Evolutionary conservation across 1,140 invertebrate genomes (phyloP), one percentile per base, ranked within the genome.

Genomic region (Orchesella cincta): DNA sequence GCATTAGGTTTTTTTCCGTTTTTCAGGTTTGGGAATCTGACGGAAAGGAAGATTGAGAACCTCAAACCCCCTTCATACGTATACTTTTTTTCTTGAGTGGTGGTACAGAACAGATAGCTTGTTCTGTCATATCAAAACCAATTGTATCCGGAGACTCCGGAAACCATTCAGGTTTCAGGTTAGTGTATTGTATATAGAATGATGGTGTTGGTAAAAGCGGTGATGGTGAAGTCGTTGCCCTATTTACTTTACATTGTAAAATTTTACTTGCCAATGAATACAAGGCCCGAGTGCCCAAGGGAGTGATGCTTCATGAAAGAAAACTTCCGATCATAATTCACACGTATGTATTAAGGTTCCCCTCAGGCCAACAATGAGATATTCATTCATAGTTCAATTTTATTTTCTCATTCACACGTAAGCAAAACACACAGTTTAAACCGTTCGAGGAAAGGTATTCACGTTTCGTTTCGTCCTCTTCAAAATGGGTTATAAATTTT

Each of bases 251-350:
- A 57, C 52, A 57, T n/a, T 18, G 52, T 26, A 57, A 57, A 57
- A 57, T 18, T 18, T 57, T 57, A 57, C 52, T 57, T 57, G 8
- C 52, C 52, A 57, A 14, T 57, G 52, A 57, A 14, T 57, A 46
- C 39, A 57, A 46, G 39, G 39, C 39, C 5, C 39, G 62, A 67
- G 62, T 29, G 62, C 62, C 62, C 62, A 67, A 31, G 62, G 62
- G 62, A 67, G 62, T 31, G 62, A 67, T 67, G 62, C 62, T 67
- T 67, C 62, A 67, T 67, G 31, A 67, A 67, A 31, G 62, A 67
- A 67, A 67, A 33, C 62, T 67, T 67, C 62, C 62, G 62, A 67
- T 67, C 62, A 67, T 67, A 67, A 67, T 33, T 67, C 62, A 67
- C 62, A 67, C 62, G 28, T 67, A 67, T 67, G 62, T 67, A 67